Evolutionary conservation across 2,797 vertebrate species (phyloP), one percentile per base, ranked within the genome.

Genomic region (Aulostomus chinensis): DNA sequence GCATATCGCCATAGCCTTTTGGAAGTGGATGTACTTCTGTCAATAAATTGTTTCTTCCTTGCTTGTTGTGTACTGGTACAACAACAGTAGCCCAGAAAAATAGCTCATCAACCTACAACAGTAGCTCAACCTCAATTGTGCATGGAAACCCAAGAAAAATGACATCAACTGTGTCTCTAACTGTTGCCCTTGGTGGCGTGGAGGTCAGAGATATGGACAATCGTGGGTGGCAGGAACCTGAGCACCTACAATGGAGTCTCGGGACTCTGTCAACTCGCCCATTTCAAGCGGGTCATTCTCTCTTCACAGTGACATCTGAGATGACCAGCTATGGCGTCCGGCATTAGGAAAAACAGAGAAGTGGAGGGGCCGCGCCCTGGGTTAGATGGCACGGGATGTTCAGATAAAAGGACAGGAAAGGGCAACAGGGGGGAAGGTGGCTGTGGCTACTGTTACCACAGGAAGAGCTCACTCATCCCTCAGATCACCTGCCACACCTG

Each of bases 391-490:
- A 80, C 36, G 57, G 63, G 54, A 66, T 30, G 66, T 51, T 58
- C 70, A 68, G 87, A 89, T 88, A 86, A 89, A 54, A 53, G 7
- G 61, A 70, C 73, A 66, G 80, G 63, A 78, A 85, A 78, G 81
- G 80, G 61, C 35, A 26, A 54, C 52, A 29, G 50, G 58, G 67
- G 67, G 32, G 59, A n/a, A 49, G 46, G 29, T 25, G 43, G 51
- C 25, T 14, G 21, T 20, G 34, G 64, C 42, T 75, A 62, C 55
- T 61, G 58, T 80, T 75, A 75, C 69, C 29, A 12, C 66, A 77
- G 84, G 86, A 90, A 86, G 74, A 38, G 22, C 73, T 88, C 88
- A 84, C 63, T 91, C 87, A 89, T 80, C 83, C 52, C 58, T 64
- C 49, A 65, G 83, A 77, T 87, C 78, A 80, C 67, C 71, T 82